These are phyloP conservation scores for Barnardius zonarius DNA, from an alignment of 2,113 vertebrate genomes.

Conservation along the genomic window DNA sequence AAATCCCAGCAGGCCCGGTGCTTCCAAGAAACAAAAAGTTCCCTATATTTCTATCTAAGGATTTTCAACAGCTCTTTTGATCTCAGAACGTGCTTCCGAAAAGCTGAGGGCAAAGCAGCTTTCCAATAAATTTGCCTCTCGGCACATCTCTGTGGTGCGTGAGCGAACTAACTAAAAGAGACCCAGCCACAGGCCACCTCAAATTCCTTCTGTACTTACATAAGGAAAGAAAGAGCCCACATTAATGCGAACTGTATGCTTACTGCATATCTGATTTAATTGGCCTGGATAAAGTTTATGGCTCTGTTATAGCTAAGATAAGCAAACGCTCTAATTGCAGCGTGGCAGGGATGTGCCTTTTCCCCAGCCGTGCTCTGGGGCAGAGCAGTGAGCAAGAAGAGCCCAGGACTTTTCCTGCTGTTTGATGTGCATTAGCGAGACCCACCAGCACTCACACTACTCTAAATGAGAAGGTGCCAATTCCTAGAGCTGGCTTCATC, in stretches of 20 bases:
- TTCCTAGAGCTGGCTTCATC: not conserved
- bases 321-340: not conserved
- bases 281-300: not conserved
- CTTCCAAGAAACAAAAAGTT: not conserved
- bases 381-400: not conserved
- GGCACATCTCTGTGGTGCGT: accelerated
- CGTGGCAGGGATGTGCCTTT: not conserved
- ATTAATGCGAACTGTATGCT: not conserved
- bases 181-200: not conserved
- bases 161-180: not conserved
- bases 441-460: not conserved
- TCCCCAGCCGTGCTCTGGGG: not conserved
- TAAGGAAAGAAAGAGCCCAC: not conserved
- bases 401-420: not conserved
- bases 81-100: not conserved
- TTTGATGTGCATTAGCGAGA: not conserved
- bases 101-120: not conserved
- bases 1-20: not conserved
- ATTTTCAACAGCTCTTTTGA: not conserved
- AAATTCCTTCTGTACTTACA: not conserved
- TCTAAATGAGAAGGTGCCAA: not conserved
- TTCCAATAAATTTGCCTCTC: not conserved
- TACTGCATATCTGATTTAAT: not conserved
- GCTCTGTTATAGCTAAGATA: not conserved
- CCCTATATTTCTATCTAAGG: not conserved